phyloP scores from a whole-genome alignment of 2,797 vertebrate species.

The Phoxinus dragarum region DNA sequence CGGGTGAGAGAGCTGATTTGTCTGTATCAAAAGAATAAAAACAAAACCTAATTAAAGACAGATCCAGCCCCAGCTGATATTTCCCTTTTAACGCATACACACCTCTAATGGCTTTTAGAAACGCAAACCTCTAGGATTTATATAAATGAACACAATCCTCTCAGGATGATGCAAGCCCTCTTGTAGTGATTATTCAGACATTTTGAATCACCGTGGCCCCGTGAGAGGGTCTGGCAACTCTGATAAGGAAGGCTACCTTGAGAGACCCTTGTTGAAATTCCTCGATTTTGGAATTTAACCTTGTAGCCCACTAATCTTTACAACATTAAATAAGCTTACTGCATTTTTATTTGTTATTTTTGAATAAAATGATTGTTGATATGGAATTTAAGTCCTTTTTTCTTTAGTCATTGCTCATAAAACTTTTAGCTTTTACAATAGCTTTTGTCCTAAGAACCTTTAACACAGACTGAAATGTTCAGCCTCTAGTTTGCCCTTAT shows the following conservation, averaged over 20 bases:
- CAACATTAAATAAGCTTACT: neutral
- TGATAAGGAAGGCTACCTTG: conserved; percentile 32
- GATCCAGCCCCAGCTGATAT: conserved; percentile 50
- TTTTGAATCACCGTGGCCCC: conserved; percentile 13
- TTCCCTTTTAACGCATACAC: conserved; percentile 26
- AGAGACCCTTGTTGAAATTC: conserved; percentile 42
- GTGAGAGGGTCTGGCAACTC: conserved; percentile 17
- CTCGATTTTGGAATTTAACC: conserved; percentile 19
- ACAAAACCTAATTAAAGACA: conserved; percentile 63
- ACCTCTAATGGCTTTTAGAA: conserved; percentile 38
- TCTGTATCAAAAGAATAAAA: conserved; percentile 60
- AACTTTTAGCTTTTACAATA: conserved; percentile 9
- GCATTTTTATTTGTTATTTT: neutral
- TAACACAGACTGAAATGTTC: conserved; percentile 6
- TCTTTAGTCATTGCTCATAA: neutral
- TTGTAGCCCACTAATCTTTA: conserved; percentile 2
- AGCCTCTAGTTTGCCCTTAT: neutral
- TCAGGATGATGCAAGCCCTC: conserved; percentile 19
- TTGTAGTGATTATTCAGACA: conserved; percentile 18
- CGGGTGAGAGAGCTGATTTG: conserved; percentile 53
- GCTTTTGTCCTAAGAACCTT: conserved; percentile 14
- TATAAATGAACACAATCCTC: conserved; percentile 42
- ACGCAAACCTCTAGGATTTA: conserved; percentile 39
- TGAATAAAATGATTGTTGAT: neutral
- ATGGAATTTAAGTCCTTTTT: neutral